phyloP scores from a whole-genome alignment of 2,797 vertebrate genomes.

The Chaetophractus vellerosus region DNA sequence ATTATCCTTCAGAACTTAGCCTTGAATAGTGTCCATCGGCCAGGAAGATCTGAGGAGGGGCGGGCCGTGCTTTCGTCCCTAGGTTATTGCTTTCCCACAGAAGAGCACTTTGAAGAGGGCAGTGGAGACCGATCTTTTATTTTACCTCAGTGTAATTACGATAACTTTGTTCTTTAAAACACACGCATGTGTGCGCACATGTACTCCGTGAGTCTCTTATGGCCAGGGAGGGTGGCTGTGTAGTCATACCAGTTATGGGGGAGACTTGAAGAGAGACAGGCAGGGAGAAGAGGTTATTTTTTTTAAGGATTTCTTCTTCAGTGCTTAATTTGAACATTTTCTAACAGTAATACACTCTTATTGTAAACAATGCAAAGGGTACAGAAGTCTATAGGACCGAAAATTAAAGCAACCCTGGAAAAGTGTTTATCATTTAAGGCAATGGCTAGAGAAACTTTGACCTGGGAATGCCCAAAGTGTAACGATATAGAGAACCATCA shows the following conservation, averaged over 20 bases:
- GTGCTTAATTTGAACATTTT: not conserved
- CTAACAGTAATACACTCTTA: not conserved
- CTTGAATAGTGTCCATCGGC: constrained; percentile 50
- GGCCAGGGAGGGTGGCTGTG: not conserved
- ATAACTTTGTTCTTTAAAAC: not conserved
- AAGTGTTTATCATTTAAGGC: constrained; percentile 12
- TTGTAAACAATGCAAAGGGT: not conserved
- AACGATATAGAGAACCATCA: not conserved
- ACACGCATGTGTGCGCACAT: not conserved
- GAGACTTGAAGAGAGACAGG: not conserved
- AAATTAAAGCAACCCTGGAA: not conserved
- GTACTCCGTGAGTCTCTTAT: not conserved
- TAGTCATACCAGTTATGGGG: not conserved
- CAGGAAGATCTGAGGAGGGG: constrained; percentile 70
- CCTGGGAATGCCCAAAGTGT: not conserved
- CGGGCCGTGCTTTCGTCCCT: not conserved
- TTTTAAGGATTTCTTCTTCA: constrained; percentile 4
- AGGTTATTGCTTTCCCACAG: constrained; percentile 53
- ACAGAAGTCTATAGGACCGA: not conserved
- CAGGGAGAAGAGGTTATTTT: not conserved
- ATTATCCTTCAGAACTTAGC: constrained; percentile 82
- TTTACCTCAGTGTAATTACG: constrained; percentile 48
- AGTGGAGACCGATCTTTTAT: constrained; percentile 41
- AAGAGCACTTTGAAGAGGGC: constrained; percentile 57
- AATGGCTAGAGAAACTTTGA: not conserved